A percentile compares a stretch with the other conserved stretches of the same genome.
phyloP scores from a whole-genome alignment of 1,140 invertebrate species.

The Drosophila punjabiensis region DNA sequence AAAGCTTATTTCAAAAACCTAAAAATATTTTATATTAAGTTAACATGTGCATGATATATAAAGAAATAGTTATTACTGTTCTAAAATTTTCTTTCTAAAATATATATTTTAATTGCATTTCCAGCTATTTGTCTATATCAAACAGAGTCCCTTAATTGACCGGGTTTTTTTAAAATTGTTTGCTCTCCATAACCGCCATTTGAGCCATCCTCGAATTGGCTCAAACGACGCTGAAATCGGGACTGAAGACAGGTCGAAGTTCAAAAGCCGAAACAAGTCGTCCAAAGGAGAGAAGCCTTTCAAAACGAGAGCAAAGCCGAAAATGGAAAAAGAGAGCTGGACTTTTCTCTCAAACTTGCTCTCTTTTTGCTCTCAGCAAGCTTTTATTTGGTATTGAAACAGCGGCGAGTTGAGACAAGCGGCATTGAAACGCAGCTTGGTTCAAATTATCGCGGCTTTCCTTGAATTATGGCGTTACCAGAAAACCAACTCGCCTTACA shows the following conservation, averaged over 20 bases:
- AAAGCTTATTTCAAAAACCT: not conserved
- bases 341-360: not conserved
- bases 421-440: slow-evolving; percentile 43
- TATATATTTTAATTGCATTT: not conserved
- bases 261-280: not conserved
- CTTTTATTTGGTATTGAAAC: slow-evolving; percentile 26
- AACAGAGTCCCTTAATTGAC: slow-evolving; percentile 7
- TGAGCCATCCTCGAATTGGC: slow-evolving; percentile 5
- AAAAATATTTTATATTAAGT: no score
- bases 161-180: slow-evolving; percentile 5
- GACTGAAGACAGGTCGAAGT: slow-evolving; percentile 25
- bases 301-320: slow-evolving; percentile 22
- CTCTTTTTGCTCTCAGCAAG: slow-evolving; percentile 7
- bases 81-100: not conserved
- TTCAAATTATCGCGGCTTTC: slow-evolving; percentile 31
- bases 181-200: slow-evolving; percentile 1
- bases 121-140: slow-evolving; percentile 5
- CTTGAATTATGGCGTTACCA: slow-evolving; percentile 7
- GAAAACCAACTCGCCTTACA: slow-evolving; percentile 2
- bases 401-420: slow-evolving; percentile 24
- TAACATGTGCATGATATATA: not conserved
- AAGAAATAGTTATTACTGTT: not conserved
- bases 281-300: not conserved
- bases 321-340: slow-evolving; percentile 1
- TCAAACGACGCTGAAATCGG: slow-evolving; percentile 23